Percentiles rank a stretch among this genome's conserved stretches.
Evolutionary conservation across 2,797 vertebrate genomes (phyloP).

Genomic region (Euphonia xanthogaster): DNA sequence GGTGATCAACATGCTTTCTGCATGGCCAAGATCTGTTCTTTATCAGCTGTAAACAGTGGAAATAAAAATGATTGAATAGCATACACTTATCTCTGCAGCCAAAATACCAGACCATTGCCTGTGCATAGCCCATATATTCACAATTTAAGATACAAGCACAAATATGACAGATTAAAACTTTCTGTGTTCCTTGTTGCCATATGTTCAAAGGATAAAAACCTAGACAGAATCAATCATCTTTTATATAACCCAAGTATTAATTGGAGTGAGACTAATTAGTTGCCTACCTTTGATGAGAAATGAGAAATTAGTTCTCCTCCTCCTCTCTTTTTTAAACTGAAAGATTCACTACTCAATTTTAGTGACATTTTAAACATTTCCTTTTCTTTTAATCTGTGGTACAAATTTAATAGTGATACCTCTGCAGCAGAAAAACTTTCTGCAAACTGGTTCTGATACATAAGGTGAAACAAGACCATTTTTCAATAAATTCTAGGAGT

Average conservation of each 20-base stretch:
- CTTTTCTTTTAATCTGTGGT: constrained; percentile 18
- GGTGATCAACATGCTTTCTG: neutral
- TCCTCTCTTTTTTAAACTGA: constrained; percentile 30
- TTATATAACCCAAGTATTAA: constrained; percentile 36
- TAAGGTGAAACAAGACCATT: neutral
- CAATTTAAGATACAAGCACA: neutral
- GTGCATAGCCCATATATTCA: neutral
- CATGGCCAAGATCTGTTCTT: neutral
- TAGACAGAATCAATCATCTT: constrained; percentile 14
- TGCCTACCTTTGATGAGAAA: constrained; percentile 1
- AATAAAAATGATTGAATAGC: neutral
- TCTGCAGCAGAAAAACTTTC: neutral
- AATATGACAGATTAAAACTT: neutral
- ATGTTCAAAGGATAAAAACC: constrained; percentile 43
- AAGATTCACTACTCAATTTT: constrained; percentile 46
- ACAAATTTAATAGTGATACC: constrained; percentile 14
- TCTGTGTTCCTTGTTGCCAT: neutral
- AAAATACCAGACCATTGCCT: neutral
- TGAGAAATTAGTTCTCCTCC: neutral
- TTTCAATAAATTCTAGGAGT: neutral
- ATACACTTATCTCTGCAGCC: neutral
- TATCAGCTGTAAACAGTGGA: neutral
- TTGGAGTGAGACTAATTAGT: constrained; percentile 58
- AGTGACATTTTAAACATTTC: constrained; percentile 60
- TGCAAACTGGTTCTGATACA: neutral